phyloP scores from a whole-genome alignment of 2,113 vertebrate genomes.

The Cyanoderma ruficeps region DNA sequence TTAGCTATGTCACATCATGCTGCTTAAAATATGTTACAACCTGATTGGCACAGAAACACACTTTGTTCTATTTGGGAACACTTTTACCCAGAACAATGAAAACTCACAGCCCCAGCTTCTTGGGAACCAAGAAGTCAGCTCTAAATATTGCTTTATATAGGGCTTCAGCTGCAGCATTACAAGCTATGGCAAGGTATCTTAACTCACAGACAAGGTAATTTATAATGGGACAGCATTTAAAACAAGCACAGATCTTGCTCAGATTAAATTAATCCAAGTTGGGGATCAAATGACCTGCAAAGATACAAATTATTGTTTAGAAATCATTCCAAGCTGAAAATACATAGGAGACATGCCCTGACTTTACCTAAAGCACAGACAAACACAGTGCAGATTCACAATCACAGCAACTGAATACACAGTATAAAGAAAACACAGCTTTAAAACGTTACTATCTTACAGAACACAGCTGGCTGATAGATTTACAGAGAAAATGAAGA shows the following conservation, averaged over 20 bases:
- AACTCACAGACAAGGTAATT: background rate
- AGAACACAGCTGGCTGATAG: background rate
- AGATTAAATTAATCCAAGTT: background rate
- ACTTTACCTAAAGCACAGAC: background rate
- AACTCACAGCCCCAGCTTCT: background rate
- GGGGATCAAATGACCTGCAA: background rate
- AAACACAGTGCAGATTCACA: background rate
- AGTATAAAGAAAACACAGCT: background rate
- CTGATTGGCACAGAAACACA: background rate
- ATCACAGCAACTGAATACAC: background rate
- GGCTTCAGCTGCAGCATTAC: background rate
- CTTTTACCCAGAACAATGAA: background rate
- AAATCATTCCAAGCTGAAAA: background rate
- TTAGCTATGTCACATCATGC: background rate
- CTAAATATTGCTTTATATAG: background rate
- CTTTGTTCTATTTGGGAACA: background rate
- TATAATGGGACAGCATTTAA: background rate
- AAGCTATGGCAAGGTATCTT: background rate
- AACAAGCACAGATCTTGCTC: background rate
- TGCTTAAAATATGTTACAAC: constrained; percentile 22
- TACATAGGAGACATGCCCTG: background rate
- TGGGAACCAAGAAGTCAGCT: background rate
- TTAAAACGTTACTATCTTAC: background rate
- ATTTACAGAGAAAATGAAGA: background rate
- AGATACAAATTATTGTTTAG: background rate